Evolutionary conservation across 2,797 vertebrate genomes (phyloP), one percentile per base, ranked within the genome.

Genomic region (Sebastes diploproa): DNA sequence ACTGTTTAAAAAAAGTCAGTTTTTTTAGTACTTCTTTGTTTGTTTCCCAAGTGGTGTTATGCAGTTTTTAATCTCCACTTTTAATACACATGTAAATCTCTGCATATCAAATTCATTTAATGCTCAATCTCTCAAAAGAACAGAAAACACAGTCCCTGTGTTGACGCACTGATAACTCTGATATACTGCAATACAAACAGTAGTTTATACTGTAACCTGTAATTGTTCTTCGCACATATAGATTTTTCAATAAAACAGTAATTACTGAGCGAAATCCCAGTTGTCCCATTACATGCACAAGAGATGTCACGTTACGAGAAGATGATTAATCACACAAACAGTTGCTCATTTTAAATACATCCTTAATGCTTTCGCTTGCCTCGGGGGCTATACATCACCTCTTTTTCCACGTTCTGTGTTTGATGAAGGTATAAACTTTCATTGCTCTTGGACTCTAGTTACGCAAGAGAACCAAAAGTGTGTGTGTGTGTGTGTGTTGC

Each of bases 181-280:
- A 88, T 75, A 38, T 46, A 58, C 63, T 36, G 68, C 55, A 27
- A 14, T 63, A 69, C 78, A 80, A 85, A 86, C 73, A 54, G 38
- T 78, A 54, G 22, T 78, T 84, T 70, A 59, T n/a, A 27, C 62
- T 67, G 30, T 82, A 87, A 83, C 77, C 63, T 85, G 84, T 88
- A 92, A 92, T 86, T 91, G 80, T 77, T 92, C 85, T 72, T 82
- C 25, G 72, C 80, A 78, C 71, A 78, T 87, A 92, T 91, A 81
- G 87, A 92, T 93, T 92, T 93, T 92, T 89, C 89, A 92, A 91
- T 94, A 90, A 91, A 92, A 90, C 82, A 68, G 83, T 92, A 92
- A 94, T 95, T 91, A 92, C 88, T 5, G 86, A 70, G 90, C 11
- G 25, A 90, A 92, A 80, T 92, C 93, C 89, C 91, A 77, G 82